Evolutionary conservation across 2,797 vertebrate species (phyloP).

Genomic region (Cercopithecus mitis): DNA sequence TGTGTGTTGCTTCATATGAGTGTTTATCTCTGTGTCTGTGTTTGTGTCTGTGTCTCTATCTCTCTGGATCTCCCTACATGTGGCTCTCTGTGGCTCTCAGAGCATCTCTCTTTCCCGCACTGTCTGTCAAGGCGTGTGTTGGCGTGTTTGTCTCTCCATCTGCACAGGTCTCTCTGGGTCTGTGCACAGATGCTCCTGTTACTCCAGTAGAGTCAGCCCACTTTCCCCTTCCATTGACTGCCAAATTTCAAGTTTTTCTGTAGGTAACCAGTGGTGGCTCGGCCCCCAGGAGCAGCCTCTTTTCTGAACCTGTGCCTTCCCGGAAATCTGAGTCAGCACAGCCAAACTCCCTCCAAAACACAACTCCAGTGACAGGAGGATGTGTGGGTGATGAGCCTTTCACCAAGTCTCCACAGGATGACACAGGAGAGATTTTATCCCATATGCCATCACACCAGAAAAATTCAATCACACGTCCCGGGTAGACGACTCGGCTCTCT

Average conservation of each 20-base stretch:
- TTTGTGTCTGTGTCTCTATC: not conserved
- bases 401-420: not conserved
- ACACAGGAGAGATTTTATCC: not conserved
- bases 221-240: not conserved
- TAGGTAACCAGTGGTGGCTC: not conserved
- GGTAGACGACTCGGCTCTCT: not conserved
- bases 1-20: not conserved
- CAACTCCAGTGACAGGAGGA: not conserved
- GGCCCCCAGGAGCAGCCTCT: not conserved
- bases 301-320: not conserved
- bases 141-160: not conserved
- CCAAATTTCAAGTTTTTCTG: not conserved
- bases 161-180: not conserved
- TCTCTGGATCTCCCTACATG: not conserved
- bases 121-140: not conserved
- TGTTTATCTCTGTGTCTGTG: not conserved
- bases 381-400: not conserved
- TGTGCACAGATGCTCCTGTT: not conserved
- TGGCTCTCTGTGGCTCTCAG: slow-evolving; percentile 21
- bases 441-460: not conserved
- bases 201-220: no score
- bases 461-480: not conserved
- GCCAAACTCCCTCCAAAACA: not conserved
- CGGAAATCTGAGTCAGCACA: not conserved
- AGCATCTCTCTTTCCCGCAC: slow-evolving; percentile 63